Evolutionary conservation across 1,140 invertebrate genomes (phyloP).

Genomic region (Aphaenogaster floridana): DNA sequence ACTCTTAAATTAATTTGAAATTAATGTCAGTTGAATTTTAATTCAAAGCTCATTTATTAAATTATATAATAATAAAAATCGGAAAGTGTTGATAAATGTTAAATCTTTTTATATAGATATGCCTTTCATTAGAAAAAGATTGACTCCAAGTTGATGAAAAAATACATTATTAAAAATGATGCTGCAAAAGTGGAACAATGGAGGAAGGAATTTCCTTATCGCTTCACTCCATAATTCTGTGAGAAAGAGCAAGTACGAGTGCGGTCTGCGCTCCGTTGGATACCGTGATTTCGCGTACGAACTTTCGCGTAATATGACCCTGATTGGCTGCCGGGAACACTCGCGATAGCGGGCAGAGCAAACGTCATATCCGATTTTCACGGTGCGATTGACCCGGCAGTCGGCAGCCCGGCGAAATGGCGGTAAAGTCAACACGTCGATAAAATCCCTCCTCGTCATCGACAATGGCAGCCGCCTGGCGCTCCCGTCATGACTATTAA

Average conservation of each 20-base stretch:
- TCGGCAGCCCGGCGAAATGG: slow-evolving; percentile 63
- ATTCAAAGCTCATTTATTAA: neutral
- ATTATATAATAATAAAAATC: neutral
- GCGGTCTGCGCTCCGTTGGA: neutral
- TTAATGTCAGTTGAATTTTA: neutral
- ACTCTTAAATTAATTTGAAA: neutral
- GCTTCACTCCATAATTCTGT: neutral
- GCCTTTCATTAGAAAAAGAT: neutral
- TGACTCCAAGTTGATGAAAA: neutral
- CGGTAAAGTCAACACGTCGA: slow-evolving; percentile 68
- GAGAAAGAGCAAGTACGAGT: neutral
- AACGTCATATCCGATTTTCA: slow-evolving; percentile 70
- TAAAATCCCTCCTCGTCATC: slow-evolving; percentile 60
- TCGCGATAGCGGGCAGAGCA: slow-evolving; percentile 57
- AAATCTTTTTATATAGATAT: neutral
- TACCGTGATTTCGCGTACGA: slow-evolving; percentile 36
- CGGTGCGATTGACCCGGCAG: slow-evolving; percentile 68
- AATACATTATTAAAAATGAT: slow-evolving; percentile 16
- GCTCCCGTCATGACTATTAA: slow-evolving; percentile 53
- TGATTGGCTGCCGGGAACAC: slow-evolving; percentile 52
- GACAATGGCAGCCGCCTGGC: slow-evolving; percentile 34
- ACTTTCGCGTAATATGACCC: slow-evolving; percentile 50
- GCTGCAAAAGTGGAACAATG: neutral
- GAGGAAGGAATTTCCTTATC: neutral
- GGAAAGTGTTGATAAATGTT: neutral